Evolutionary conservation across 35 echinoderm and acorn worm species (phyloP), one percentile per base, ranked within the genome.

Genomic region (Stichopus chloronotus): DNA sequence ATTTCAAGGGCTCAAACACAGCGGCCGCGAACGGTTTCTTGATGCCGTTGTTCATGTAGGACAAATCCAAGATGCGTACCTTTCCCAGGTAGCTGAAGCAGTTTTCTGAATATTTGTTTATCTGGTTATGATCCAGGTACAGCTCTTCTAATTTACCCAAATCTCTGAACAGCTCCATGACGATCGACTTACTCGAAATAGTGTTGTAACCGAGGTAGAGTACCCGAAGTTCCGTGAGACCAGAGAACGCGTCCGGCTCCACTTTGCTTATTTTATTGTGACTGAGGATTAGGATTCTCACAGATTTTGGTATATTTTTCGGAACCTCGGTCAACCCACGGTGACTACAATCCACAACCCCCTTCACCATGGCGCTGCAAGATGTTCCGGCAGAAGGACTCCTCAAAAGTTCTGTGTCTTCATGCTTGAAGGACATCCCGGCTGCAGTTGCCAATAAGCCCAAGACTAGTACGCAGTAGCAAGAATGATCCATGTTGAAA

Each of bases 11-110:
- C 12, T 43, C 25, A 24, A 88, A 90, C 6, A 84, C 65, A 14
- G 13, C 56, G 5, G 14, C 7, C 16, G 43, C 52, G 58, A 91
- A 78, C 5, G 90, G 69, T 9, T 57, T 92, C 19, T n/a, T 53
- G 12, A 96, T 69, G 10, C 93, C 90, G 77, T 96, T 92, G 71
- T 96, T 96, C 92, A 94, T 93, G 57, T 94, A 83, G 1, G 95
- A 96, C 58, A 96, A 83, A 58, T 96, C 95, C 56, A 96, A 88
- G 55, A 92, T 82, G 56, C 86, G 24, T 54, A 96, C 55, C 5
- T 92, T 78, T 24, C 56, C 52, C 17, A 84, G 7, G 58, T 93
- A 52, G 1, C 25, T 16, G 59, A 96, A 96, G 16, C 63, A 55
- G 52, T 93, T 76, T 6, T 56, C 71, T 8, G 68, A 76, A 20